These are phyloP conservation scores for Cydia splendana DNA, from an alignment of 1,140 invertebrate genomes.

Conservation along the genomic window DNA sequence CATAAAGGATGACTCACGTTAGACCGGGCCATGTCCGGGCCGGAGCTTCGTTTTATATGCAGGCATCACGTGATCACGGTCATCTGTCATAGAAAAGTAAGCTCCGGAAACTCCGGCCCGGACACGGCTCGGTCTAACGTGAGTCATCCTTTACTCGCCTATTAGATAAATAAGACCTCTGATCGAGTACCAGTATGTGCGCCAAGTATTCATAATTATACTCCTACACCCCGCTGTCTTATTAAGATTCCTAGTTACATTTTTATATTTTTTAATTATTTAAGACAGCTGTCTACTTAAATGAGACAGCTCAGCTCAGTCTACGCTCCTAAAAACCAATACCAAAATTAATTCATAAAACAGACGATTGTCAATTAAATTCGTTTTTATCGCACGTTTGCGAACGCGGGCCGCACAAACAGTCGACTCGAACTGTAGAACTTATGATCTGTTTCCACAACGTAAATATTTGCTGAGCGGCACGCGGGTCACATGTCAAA, in stretches of 20 bases:
- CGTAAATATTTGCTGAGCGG: conserved; percentile 78
- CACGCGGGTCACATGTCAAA: conserved; percentile 77
- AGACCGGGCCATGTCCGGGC: no score
- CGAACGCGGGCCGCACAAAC: conserved; percentile 50
- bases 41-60: no score
- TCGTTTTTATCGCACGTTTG: conserved; percentile 44
- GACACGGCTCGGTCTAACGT: no score
- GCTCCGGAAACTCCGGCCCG: no score
- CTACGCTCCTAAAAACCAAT: conserved; percentile 35
- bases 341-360: conserved; percentile 53
- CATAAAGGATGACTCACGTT: no score
- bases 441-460: conserved; percentile 77
- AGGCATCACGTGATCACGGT: no score
- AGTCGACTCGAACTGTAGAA: conserved; percentile 64
- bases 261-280: neutral
- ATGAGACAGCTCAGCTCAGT: neutral
- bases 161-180: neutral
- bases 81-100: no score
- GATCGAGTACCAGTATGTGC: neutral
- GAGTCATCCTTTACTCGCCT: no score
- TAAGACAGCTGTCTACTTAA: neutral
- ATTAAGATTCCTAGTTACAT: neutral
- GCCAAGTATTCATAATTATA: neutral
- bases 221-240: neutral
- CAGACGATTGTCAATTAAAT: conserved; percentile 52